Evolutionary conservation across 2,888 invertebrate species (phyloP).

Genomic region (Bellardia bayeri): DNA sequence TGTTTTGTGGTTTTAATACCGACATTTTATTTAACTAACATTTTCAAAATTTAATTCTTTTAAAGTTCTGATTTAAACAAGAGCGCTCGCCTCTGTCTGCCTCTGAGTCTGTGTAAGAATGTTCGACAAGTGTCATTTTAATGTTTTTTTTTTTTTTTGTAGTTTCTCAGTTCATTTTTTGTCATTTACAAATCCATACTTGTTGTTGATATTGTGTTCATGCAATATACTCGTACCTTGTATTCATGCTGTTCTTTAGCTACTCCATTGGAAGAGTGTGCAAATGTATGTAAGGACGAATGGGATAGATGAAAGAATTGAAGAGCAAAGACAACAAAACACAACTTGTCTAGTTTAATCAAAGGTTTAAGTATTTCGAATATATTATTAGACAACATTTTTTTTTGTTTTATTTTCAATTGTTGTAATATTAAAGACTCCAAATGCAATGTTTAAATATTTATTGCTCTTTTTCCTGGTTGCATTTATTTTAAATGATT

Average conservation of each 20-base stretch:
- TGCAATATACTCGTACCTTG: not conserved
- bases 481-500: too few relatives aligned
- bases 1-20: too few relatives aligned
- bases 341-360: conserved; percentile 71
- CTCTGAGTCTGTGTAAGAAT: conserved; percentile 28
- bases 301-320: conserved; percentile 55
- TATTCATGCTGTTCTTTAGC: conserved; percentile 41
- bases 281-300: conserved; percentile 9
- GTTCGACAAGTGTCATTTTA: conserved; percentile 68
- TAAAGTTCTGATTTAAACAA: conserved; percentile 16
- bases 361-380: conserved; percentile 65
- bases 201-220: conserved; percentile 19
- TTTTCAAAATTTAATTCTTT: conserved; percentile 4
- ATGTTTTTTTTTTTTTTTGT: conserved; percentile 54
- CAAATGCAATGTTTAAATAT: not conserved
- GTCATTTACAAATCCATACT: conserved; percentile 22
- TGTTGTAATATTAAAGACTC: not conserved
- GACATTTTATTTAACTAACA: too few relatives aligned
- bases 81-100: conserved; percentile 1
- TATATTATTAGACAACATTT: conserved; percentile 53
- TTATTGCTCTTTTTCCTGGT: not conserved
- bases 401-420: conserved; percentile 14
- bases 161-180: conserved; percentile 47
- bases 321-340: conserved; percentile 71
- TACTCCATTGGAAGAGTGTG: not conserved